phyloP scores from a whole-genome alignment of 2,888 invertebrate genomes.

The Aphrophora alni region DNA sequence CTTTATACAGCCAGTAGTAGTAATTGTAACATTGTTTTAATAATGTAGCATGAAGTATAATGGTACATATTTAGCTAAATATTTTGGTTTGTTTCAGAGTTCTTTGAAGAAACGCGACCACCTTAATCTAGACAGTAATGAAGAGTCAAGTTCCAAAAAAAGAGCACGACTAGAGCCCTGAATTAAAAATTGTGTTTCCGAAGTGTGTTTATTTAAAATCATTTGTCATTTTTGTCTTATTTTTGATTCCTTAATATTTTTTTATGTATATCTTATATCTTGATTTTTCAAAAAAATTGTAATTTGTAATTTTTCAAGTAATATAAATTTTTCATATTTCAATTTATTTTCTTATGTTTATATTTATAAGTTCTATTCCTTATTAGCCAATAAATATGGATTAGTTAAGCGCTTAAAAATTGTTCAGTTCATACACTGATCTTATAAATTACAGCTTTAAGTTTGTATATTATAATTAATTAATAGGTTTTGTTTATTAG shows the following conservation, averaged over 20 bases:
- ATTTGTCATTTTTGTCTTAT: not conserved
- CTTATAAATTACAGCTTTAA: not conserved
- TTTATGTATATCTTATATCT: not conserved
- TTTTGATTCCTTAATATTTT: not conserved
- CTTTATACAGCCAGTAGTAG: no score
- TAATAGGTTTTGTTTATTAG: not conserved
- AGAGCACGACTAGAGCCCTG: constrained; percentile 49
- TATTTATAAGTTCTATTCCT: not conserved
- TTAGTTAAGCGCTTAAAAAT: not conserved
- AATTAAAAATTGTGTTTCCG: not conserved
- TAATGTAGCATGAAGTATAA: no score
- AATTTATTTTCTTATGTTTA: not conserved
- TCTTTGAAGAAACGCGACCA: constrained; percentile 68
- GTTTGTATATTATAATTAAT: not conserved
- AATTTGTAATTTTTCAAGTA: not conserved
- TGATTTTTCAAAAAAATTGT: not conserved
- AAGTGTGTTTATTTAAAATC: not conserved
- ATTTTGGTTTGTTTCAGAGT: constrained; percentile 61
- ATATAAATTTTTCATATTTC: not conserved
- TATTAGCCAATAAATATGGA: not conserved
- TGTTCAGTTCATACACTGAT: not conserved
- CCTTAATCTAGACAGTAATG: constrained; percentile 60
- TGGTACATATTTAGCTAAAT: no score
- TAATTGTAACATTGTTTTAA: no score
- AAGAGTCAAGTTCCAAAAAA: constrained; percentile 63